These are phyloP conservation scores for Matsumurasca onukii DNA, from an alignment of 1,140 invertebrate species.

Conservation along the genomic window DNA sequence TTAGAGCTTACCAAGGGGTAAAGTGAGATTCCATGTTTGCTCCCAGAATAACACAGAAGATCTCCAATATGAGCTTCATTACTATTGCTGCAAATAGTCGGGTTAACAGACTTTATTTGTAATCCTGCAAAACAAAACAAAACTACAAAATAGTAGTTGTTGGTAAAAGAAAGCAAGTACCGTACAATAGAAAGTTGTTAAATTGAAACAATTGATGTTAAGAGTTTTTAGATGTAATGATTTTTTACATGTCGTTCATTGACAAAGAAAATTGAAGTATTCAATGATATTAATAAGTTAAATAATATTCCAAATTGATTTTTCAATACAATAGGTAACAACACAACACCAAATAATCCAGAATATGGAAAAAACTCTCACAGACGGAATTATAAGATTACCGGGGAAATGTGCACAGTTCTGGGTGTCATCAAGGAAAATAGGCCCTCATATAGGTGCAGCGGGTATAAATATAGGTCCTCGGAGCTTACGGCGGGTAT, in stretches of 20 bases:
- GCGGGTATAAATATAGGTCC: no score
- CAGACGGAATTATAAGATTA: no score
- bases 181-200: background rate
- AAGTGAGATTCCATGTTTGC: constrained; percentile 46
- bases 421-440: no score
- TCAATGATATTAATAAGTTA: no score
- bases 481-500: no score
- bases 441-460: no score
- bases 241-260: background rate
- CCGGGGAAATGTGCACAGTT: no score
- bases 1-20: constrained; percentile 49
- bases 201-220: background rate
- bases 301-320: no score
- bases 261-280: background rate
- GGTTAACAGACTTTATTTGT: background rate
- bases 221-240: background rate
- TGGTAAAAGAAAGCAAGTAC: background rate
- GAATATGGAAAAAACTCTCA: no score
- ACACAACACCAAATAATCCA: no score
- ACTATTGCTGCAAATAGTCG: background rate
- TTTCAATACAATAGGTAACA: no score
- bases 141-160: background rate
- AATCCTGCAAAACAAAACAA: background rate
- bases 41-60: constrained; percentile 52
- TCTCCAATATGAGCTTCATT: constrained; percentile 48